A percentile compares a stretch with the other conserved stretches of the same genome.
Conservation (phyloP, 2,797 vertebrate species). For the Channallabes apus region DNA sequence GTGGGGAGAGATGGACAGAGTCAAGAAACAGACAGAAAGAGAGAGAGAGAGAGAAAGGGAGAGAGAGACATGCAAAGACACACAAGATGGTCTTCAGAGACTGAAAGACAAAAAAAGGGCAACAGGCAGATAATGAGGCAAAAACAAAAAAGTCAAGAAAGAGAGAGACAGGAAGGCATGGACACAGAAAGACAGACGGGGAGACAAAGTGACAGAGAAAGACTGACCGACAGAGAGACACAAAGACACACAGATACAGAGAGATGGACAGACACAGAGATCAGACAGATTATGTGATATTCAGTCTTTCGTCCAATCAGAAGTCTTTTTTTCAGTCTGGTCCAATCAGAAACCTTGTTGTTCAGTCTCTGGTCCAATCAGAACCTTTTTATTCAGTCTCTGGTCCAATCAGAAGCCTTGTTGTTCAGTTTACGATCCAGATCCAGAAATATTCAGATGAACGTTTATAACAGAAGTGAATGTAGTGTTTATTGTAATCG, state of each 20-base stretch:
- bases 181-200: not conserved
- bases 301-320: not conserved
- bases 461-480: not conserved
- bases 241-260: not conserved
- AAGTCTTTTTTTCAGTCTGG: not conserved
- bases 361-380: not conserved
- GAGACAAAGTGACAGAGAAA: not conserved
- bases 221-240: not conserved
- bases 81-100: too few species aligned
- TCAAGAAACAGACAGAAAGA: not conserved
- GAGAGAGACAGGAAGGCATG: too few species aligned
- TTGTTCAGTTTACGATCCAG: too few species aligned
- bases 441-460: too few species aligned
- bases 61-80: too few species aligned
- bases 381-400: not conserved
- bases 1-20: not conserved
- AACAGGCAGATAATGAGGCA: not conserved
- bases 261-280: not conserved
- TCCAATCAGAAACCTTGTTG: not conserved
- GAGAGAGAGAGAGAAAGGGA: too few species aligned
- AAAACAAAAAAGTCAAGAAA: too few species aligned
- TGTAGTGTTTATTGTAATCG: not conserved
- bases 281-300: not conserved
- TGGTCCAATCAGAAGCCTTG: not conserved
- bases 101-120: too few species aligned